phyloP scores from a whole-genome alignment of 2,113 vertebrate species.

The Malurus melanocephalus region DNA sequence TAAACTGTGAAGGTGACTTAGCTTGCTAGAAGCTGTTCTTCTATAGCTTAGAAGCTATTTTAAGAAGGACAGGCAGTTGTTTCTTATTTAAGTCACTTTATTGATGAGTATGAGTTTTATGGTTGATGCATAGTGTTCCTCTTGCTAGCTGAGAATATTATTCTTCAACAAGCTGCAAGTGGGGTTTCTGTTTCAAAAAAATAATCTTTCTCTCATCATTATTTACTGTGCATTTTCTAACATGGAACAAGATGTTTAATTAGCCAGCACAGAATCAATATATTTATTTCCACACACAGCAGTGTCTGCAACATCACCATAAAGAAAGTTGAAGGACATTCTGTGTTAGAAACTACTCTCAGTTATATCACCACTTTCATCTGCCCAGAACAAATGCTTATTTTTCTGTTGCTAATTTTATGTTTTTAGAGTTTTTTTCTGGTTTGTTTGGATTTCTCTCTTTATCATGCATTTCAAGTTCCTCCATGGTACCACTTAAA shows the following conservation, averaged over 20 bases:
- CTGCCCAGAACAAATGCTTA: not conserved
- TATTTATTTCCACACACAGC: not conserved
- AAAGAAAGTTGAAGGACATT: slow-evolving; percentile 15
- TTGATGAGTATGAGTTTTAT: not conserved
- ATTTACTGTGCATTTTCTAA: not conserved
- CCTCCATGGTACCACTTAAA: slow-evolving; percentile 44
- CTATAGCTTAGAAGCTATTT: not conserved
- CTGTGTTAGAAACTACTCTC: slow-evolving; percentile 1
- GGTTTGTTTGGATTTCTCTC: not conserved
- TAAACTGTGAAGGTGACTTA: not conserved
- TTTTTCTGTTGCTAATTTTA: slow-evolving; percentile 34
- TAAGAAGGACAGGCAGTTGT: not conserved
- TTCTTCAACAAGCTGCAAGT: not conserved
- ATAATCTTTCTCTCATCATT: not conserved
- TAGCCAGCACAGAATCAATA: not conserved
- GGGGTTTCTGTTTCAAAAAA: not conserved
- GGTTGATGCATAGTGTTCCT: not conserved
- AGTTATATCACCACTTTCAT: slow-evolving; percentile 19
- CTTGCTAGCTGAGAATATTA: not conserved
- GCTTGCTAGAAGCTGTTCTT: not conserved
- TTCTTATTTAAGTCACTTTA: not conserved
- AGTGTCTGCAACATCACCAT: not conserved
- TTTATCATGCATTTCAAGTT: slow-evolving; percentile 33
- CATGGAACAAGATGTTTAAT: not conserved
- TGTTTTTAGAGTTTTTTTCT: not conserved